Evolutionary conservation across 1,140 invertebrate genomes (phyloP).

Genomic region (Ceratitis capitata): DNA sequence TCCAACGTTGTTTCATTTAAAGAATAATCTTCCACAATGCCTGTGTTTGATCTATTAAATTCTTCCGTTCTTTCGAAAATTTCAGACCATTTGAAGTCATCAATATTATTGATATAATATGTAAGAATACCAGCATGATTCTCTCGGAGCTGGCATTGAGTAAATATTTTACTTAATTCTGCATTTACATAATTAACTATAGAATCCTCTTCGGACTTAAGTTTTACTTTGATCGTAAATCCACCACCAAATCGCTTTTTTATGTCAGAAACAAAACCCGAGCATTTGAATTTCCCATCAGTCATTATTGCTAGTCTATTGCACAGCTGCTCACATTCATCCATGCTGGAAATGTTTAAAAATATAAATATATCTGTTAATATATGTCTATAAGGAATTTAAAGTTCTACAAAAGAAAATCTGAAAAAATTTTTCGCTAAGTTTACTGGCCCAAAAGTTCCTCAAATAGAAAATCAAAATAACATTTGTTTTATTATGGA

Average conservation of each 20-base stretch:
- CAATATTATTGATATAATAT: constrained; percentile 54
- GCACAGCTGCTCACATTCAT: constrained; percentile 86
- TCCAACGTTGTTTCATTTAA: constrained; percentile 63
- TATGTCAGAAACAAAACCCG: constrained; percentile 66
- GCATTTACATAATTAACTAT: constrained; percentile 50
- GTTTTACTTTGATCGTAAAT: constrained; percentile 65
- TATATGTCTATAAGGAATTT: too few relatives aligned
- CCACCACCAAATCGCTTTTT: constrained; percentile 66
- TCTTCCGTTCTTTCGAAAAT: constrained; percentile 53
- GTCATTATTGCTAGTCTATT: constrained; percentile 85
- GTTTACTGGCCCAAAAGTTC: too few relatives aligned
- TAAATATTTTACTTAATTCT: constrained; percentile 49
- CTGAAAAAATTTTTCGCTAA: too few relatives aligned
- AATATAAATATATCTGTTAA: too few relatives aligned
- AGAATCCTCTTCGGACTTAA: constrained; percentile 50
- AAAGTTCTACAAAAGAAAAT: too few relatives aligned
- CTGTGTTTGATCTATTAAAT: constrained; percentile 41
- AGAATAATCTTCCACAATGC: constrained; percentile 60
- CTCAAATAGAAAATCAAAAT: too few relatives aligned
- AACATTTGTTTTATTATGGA: too few relatives aligned
- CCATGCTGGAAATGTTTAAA: constrained; percentile 83
- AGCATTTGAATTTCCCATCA: constrained; percentile 73
- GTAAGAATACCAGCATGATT: constrained; percentile 59
- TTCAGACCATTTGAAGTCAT: constrained; percentile 54
- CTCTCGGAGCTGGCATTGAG: constrained; percentile 51